Evolutionary conservation across 2,888 invertebrate genomes (phyloP).

Genomic region (Malthinus flaveolus): DNA sequence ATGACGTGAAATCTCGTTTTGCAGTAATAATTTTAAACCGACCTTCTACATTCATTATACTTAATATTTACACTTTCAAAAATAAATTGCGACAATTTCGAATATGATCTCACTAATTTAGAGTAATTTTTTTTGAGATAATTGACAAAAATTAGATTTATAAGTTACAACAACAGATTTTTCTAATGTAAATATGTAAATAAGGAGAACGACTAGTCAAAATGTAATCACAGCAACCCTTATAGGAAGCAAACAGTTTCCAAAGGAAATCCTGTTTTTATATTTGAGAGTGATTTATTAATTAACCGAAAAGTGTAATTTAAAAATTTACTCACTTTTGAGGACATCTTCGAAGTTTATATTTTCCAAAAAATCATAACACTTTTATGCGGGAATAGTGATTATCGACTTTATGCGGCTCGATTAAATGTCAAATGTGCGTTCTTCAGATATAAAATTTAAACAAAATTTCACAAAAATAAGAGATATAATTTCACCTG

Average conservation of each 20-base stretch:
- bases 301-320: neutral
- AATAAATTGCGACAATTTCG: neutral
- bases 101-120: slow-evolving; percentile 2
- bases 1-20: neutral
- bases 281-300: too few species aligned
- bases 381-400: neutral
- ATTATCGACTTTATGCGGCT: neutral
- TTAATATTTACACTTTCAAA: slow-evolving; percentile 4
- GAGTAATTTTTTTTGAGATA: neutral
- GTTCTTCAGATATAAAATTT: neutral
- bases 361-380: neutral
- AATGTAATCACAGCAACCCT: too few species aligned
- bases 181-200: too few species aligned
- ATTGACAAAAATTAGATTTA: neutral
- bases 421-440: neutral
- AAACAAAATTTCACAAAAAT: too few species aligned
- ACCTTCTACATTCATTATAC: slow-evolving; percentile 3
- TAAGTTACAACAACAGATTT: too few species aligned
- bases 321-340: neutral
- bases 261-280: too few species aligned
- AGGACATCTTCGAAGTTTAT: neutral
- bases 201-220: too few species aligned
- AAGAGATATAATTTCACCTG: slow-evolving; percentile 27
- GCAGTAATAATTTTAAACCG: neutral
- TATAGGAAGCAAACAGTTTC: too few species aligned